Percentiles rank a stretch among this genome's conserved stretches.
Conservation (phyloP, 2,797 vertebrate species). For the Clamator glandarius region DNA sequence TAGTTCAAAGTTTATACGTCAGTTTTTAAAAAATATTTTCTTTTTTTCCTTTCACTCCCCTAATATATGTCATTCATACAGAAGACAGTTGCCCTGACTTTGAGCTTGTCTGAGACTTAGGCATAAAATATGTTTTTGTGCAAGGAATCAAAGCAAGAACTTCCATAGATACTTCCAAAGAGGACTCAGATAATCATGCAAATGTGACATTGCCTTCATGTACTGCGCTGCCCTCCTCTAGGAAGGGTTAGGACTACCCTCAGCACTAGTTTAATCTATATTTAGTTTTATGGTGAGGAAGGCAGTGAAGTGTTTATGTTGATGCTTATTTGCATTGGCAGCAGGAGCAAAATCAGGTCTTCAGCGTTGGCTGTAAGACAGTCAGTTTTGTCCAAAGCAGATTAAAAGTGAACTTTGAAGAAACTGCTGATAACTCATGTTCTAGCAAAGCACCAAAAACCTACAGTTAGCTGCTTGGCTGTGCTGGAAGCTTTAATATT, state of each 20-base stretch:
- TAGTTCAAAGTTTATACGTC: neutral
- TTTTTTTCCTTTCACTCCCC: neutral
- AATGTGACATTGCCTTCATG: neutral
- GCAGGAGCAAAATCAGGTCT: neutral
- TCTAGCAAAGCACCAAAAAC: neutral
- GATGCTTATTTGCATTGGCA: neutral
- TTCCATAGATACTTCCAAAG: neutral
- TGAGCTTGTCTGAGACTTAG: neutral
- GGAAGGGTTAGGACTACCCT: neutral
- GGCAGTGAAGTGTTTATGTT: neutral
- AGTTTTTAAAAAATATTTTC: neutral
- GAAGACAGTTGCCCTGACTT: neutral
- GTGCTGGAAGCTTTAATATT: slow-evolving; percentile 4
- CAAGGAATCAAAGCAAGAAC: neutral
- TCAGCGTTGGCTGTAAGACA: neutral
- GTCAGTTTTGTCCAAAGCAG: neutral
- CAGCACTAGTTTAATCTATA: neutral
- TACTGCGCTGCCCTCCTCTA: neutral
- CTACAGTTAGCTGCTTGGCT: neutral
- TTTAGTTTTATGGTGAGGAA: neutral
- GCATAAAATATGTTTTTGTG: neutral
- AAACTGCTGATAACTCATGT: neutral
- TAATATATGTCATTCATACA: neutral
- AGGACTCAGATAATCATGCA: neutral
- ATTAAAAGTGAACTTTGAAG: neutral